Evolutionary conservation across 2,888 invertebrate genomes (phyloP), one percentile per base, ranked within the genome.

Genomic region (Oxytorus armatus): DNA sequence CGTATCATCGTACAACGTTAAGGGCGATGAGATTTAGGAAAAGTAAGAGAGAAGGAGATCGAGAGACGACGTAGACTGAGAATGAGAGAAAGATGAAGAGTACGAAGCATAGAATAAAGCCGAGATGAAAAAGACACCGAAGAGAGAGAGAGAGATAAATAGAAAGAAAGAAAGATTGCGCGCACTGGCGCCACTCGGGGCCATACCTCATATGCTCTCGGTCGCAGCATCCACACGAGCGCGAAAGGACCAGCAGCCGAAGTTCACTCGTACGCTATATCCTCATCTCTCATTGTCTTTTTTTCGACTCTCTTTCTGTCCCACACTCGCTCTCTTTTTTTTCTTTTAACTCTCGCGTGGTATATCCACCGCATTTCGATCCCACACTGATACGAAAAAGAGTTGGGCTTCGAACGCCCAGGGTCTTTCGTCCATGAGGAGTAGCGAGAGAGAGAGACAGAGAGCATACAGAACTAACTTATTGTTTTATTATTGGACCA

Each of bases 401-500:
- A 76, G 66, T 72, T 36, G 76, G 72, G 75, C 47, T 61, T n/a
- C 65, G 75, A 33, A 42, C 69, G 70, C 51, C 65, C 82, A 21
- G 76, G 33, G 79, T 73, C 69, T 68, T 65, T 86, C 77, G 79
- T 83, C 82, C 85, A 81, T 83, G 73, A 82, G 84, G 25, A 47
- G 16, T 16, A 23, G 44, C n/a, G 33, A 72, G 61, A 49, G 39
- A 72, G 51, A 33, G 51, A 23, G 39, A 16, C 23, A 61, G 16
- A 39, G 53, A 29, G 14, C 33, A 77, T 68, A 55, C 59, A 55
- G 61, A 75, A 47, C 61, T 84, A 88, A 88, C 88, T 89, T 90
- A 90, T 89, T 89, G 88, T 89, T 88, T 88, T 90, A 90, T 91
- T 90, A 90, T 90, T 89, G 89, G 91, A 91, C 91, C 91, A 91